Evolutionary conservation across 2,113 vertebrate species (phyloP).

Genomic region (Oreotrochilus melanogaster): DNA sequence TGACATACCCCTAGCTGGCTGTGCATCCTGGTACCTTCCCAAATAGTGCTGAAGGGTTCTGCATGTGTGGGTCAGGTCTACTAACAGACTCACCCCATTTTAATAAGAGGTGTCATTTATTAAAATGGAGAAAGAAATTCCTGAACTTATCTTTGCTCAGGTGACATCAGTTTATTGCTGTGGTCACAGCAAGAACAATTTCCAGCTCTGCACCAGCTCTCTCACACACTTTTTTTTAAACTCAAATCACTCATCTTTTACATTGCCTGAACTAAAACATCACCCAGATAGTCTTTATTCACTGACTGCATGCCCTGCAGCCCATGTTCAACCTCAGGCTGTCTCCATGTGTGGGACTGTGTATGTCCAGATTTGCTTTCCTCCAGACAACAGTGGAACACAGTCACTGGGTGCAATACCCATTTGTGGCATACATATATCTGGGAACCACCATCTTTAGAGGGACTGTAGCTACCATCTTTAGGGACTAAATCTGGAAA

Average conservation of each 20-base stretch:
- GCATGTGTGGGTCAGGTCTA: not conserved
- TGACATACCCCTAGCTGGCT: not conserved
- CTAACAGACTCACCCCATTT: not conserved
- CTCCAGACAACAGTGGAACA: not conserved
- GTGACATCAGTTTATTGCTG: not conserved
- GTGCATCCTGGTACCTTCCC: not conserved
- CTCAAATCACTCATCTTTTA: not conserved
- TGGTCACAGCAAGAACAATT: not conserved
- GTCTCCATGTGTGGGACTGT: not conserved
- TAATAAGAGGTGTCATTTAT: not conserved
- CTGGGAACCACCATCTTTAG: accelerated
- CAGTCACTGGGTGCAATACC: not conserved
- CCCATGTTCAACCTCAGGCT: not conserved
- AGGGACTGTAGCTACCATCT: not conserved
- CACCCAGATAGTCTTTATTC: not conserved
- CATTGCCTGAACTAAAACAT: not conserved
- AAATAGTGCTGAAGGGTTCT: not conserved
- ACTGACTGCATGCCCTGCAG: not conserved
- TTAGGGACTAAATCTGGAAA: not conserved
- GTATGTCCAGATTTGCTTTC: accelerated
- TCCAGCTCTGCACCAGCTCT: not conserved
- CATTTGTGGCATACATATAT: accelerated
- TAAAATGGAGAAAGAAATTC: not conserved
- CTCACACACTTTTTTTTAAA: not conserved
- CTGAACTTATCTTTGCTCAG: not conserved